Evolutionary conservation across 2,797 vertebrate genomes (phyloP).

Genomic region (Hippoglossus hippoglossus): DNA sequence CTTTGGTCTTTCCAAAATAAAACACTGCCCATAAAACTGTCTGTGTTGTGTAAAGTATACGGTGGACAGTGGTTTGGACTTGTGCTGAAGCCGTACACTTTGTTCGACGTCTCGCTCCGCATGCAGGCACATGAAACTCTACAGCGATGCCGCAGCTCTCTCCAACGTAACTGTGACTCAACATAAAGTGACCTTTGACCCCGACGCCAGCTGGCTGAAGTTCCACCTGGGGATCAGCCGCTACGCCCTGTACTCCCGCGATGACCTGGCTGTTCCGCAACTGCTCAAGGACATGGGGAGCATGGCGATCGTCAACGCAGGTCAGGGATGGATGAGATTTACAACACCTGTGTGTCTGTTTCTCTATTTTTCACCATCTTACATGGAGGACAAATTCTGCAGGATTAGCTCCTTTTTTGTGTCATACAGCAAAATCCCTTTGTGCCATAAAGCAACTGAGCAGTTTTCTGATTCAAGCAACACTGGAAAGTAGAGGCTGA

Average conservation of each 20-base stretch:
- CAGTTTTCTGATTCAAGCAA: background rate
- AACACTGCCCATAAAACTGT: conserved; percentile 18
- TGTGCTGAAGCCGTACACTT: background rate
- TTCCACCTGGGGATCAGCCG: conserved; percentile 94
- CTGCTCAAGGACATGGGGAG: conserved; percentile 88
- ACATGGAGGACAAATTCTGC: too few species aligned
- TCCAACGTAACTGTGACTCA: conserved; percentile 76
- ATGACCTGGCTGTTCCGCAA: conserved; percentile 77
- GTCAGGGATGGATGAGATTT: conserved; percentile 69
- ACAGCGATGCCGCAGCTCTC: conserved; percentile 68
- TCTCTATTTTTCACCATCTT: too few species aligned
- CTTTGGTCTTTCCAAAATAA: conserved; percentile 32
- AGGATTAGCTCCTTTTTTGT: background rate
- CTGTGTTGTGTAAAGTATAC: background rate
- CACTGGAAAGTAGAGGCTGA: too few species aligned
- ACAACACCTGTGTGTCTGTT: background rate
- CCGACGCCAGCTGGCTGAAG: conserved; percentile 90
- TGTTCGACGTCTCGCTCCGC: background rate
- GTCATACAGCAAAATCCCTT: too few species aligned
- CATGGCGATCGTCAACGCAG: conserved; percentile 85
- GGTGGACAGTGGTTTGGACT: background rate
- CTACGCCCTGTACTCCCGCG: conserved; percentile 88
- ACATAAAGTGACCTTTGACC: conserved; percentile 79
- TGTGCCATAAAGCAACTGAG: too few species aligned
- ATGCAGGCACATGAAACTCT: conserved; percentile 80